Evolutionary conservation across 1,140 invertebrate species (phyloP).

Genomic region (Dufourea novaeangliae): DNA sequence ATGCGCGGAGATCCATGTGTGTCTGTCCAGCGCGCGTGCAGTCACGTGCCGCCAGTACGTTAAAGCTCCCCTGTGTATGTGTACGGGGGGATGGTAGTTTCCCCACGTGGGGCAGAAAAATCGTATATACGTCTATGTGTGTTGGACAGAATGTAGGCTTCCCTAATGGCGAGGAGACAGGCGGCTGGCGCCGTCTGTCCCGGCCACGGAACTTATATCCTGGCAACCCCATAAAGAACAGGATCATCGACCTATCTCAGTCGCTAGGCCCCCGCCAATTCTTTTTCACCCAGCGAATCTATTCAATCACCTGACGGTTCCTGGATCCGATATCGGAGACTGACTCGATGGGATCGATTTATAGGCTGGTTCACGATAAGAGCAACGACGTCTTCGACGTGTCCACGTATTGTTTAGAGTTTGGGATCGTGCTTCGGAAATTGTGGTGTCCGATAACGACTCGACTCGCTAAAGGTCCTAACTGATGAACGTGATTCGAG

Average conservation of each 20-base stretch:
- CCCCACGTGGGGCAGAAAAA: too few relatives aligned
- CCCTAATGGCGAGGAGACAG: slow-evolving; percentile 60
- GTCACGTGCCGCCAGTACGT: slow-evolving; percentile 16
- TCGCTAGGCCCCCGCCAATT: slow-evolving; percentile 10
- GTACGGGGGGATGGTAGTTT: not conserved
- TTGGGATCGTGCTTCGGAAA: too few relatives aligned
- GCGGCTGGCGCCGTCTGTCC: slow-evolving; percentile 64
- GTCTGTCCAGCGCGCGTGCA: slow-evolving; percentile 9
- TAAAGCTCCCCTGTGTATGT: not conserved
- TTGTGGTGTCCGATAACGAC: too few relatives aligned
- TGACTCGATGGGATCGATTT: slow-evolving; percentile 5
- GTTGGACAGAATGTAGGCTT: slow-evolving; percentile 33
- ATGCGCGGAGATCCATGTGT: too few relatives aligned
- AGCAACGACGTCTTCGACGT: not conserved
- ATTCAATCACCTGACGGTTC: slow-evolving; percentile 26
- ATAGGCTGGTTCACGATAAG: not conserved
- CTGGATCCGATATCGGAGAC: not conserved
- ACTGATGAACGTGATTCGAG: too few relatives aligned
- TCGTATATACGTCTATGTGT: too few relatives aligned
- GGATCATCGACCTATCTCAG: slow-evolving; percentile 54
- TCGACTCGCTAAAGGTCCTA: too few relatives aligned
- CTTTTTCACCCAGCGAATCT: slow-evolving; percentile 9
- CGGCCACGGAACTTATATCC: slow-evolving; percentile 50
- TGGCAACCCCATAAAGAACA: slow-evolving; percentile 55
- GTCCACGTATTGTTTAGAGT: too few relatives aligned